These are phyloP conservation scores for Hipposideros larvatus DNA, from an alignment of 2,797 vertebrate species.

Conservation along the genomic window DNA sequence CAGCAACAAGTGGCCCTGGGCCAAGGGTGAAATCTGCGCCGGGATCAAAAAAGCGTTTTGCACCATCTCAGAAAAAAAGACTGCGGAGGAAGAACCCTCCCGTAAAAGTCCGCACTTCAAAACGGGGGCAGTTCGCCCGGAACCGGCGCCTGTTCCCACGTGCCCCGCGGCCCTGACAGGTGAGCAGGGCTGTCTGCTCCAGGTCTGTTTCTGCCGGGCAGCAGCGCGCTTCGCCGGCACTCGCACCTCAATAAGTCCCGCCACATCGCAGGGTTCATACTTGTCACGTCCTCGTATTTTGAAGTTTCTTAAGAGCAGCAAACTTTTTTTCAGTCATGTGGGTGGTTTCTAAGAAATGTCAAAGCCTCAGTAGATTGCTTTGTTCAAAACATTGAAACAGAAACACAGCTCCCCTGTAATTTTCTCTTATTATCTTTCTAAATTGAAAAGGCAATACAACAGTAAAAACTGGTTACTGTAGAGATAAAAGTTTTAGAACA, in stretches of 20 bases:
- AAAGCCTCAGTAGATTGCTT: slow-evolving; percentile 40
- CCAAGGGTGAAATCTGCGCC: neutral
- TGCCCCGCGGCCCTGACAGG: too few relatives aligned
- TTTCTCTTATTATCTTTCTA: slow-evolving; percentile 2
- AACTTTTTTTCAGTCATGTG: neutral
- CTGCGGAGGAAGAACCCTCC: neutral
- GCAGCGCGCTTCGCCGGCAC: neutral
- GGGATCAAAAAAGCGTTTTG: neutral
- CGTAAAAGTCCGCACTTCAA: too few relatives aligned
- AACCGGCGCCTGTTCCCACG: neutral
- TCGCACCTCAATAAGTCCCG: neutral
- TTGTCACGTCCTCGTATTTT: neutral
- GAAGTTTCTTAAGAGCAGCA: slow-evolving; percentile 41
- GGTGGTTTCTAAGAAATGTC: slow-evolving; percentile 42
- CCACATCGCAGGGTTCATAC: neutral
- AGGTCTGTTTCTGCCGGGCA: neutral
- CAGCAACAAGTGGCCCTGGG: neutral
- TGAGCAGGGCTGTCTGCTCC: neutral
- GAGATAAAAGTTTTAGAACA: neutral
- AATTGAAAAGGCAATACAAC: neutral
- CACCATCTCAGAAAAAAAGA: neutral
- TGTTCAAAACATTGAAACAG: slow-evolving; percentile 56
- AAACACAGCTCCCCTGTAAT: neutral
- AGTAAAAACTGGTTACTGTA: neutral
- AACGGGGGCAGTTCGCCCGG: too few relatives aligned